phyloP scores from a whole-genome alignment of 2,888 invertebrate species.

The Sycophila texana region DNA sequence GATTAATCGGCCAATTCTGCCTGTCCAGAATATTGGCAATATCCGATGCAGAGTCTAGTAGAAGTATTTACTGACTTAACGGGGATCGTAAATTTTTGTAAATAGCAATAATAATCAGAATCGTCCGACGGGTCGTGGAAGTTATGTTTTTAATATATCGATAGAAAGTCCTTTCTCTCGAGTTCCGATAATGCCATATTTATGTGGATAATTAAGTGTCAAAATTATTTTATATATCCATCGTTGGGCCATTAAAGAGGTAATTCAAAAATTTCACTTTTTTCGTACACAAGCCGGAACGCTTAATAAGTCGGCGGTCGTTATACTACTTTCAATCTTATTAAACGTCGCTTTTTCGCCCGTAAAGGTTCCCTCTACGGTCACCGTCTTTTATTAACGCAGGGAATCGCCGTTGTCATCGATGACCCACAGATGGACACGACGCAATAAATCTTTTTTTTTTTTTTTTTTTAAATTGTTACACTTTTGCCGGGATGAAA shows the following conservation, averaged over 20 bases:
- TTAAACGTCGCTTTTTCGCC: slow-evolving; percentile 21
- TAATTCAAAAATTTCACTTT: slow-evolving; percentile 53
- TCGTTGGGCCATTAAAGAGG: slow-evolving; percentile 17
- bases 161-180: slow-evolving; percentile 54
- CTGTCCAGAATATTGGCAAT: no score
- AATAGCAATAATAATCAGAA: background rate
- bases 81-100: background rate
- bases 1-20: no score
- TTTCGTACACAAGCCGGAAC: background rate
- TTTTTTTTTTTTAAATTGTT: background rate
- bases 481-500: background rate
- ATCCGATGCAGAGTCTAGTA: no score
- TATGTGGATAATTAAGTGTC: slow-evolving; percentile 54
- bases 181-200: slow-evolving; percentile 25
- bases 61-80: no score
- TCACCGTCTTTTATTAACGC: background rate
- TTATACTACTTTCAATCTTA: slow-evolving; percentile 51
- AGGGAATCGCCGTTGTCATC: background rate
- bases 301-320: slow-evolving; percentile 30
- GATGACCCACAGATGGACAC: no score
- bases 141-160: background rate
- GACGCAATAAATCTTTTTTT: background rate
- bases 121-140: no score
- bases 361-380: background rate
- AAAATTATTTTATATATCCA: slow-evolving; percentile 43